phyloP scores from a whole-genome alignment of 2,888 invertebrate genomes.

The Morpho achilles region DNA sequence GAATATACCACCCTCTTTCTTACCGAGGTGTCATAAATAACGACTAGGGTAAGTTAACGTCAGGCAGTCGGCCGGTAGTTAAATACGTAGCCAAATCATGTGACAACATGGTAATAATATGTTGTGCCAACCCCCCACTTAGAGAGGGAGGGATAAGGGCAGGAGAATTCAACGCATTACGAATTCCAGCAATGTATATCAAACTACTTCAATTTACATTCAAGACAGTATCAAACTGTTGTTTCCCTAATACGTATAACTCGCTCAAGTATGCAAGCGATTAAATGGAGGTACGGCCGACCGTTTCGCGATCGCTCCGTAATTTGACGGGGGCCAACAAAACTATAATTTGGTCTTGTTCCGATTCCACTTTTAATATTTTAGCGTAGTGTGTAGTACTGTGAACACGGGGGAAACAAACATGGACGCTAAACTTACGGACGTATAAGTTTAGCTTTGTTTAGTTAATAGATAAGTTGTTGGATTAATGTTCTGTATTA shows the following conservation, averaged over 20 bases:
- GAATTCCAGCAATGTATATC: constrained; percentile 40
- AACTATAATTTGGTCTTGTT: constrained; percentile 45
- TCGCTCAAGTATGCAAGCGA: constrained; percentile 64
- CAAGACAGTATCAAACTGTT: constrained; percentile 22
- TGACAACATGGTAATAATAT: no score
- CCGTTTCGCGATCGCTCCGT: constrained; percentile 47
- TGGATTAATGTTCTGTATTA: no score
- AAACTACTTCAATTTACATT: constrained; percentile 10
- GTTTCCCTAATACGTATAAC: constrained; percentile 50
- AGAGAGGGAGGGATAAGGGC: no score
- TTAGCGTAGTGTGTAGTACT: neutral
- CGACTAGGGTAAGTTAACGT: no score
- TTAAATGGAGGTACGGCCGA: constrained; percentile 55
- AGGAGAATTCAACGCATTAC: neutral
- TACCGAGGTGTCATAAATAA: no score
- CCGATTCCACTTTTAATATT: constrained; percentile 5
- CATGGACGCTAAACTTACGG: neutral
- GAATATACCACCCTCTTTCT: no score
- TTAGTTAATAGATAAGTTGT: no score
- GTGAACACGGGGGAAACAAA: constrained; percentile 4
- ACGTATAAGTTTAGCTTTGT: no score
- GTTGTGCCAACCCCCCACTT: no score
- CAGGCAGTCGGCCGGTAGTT: no score
- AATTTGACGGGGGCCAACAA: constrained; percentile 57
- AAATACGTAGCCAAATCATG: no score